Base-by-base conservation (phyloP, 2,797 vertebrate species). In the Macropus fuliginosus region DNA sequence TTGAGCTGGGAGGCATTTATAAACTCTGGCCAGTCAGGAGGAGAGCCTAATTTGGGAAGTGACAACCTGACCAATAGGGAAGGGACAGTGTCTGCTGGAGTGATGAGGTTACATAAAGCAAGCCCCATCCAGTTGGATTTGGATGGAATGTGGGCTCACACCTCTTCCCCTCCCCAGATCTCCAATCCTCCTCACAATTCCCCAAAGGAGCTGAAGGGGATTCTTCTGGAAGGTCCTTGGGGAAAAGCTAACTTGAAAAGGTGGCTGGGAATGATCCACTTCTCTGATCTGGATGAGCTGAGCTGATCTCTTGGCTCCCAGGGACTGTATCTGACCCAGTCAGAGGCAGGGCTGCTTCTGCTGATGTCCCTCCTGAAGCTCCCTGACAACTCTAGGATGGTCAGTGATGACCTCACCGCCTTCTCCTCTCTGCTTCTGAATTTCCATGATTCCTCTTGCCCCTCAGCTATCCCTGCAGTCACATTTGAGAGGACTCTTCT, bases 11-110 rank as follows among this genome's bases (percentile, higher is more conserved):
- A 95, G 92, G 40, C 34, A 59, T 91, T 91, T 91, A 54, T 66
- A 90, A 31, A 40, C 89, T 0, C 94, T 31, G 57, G 54, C 95
- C 97, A 24, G 1, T 0, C 66, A 90, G 91, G 13, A 62, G 91
- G 96, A 93, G 92, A 93, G 94, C 95, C 98, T 97, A 96, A 97
- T 96, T 97, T 95, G 94, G 94, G 96, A 54, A 16, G 55, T 95
- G 95, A 94, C 97, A 97, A 87, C 96, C 96, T 97, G 95, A 96
- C 97, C 96, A 56, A 92, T 56, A 91, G 93, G 94, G 95, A 97
- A 96, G 95, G 97, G 95, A 94, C 91, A 93, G 91, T 55, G 93
- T 91, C 62, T 81, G 50, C 50, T 92, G 62, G 96, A 96, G 95
- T 90, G 54, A 24, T 27, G 12, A 56, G 40, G 31, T 98, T 95